Evolutionary conservation across 2,888 invertebrate species (phyloP).

Genomic region (Eilema caniola): DNA sequence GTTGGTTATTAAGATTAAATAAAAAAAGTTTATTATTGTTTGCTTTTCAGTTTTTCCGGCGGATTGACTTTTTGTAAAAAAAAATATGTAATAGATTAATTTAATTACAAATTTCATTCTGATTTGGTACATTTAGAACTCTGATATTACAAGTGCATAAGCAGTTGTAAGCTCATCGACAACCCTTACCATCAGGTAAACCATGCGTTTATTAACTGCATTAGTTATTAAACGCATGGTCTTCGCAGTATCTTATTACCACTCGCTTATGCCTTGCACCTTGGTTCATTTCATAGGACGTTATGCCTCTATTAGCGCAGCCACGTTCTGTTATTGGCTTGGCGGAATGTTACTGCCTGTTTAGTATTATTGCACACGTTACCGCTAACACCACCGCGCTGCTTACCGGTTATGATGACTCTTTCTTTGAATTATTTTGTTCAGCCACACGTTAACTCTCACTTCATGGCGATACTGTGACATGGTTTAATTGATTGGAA

Average conservation of each 20-base stretch:
- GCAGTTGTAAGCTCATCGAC: too few species aligned
- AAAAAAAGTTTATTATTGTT: too few species aligned
- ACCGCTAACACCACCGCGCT: constrained; percentile 12
- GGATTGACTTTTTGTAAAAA: too few species aligned
- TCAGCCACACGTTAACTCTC: neutral
- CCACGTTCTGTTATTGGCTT: constrained; percentile 48
- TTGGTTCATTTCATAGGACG: constrained; percentile 27
- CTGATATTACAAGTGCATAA: neutral
- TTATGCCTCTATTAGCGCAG: constrained; percentile 51
- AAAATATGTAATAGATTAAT: neutral
- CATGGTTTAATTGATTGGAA: neutral
- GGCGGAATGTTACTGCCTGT: constrained; percentile 38
- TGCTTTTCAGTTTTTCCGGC: too few species aligned
- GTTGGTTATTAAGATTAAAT: too few species aligned
- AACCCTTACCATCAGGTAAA: too few species aligned
- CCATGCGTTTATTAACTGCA: too few species aligned
- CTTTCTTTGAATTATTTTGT: neutral
- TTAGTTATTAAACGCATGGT: too few species aligned
- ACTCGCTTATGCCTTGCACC: constrained; percentile 16
- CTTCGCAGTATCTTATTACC: too few species aligned
- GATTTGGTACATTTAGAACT: neutral
- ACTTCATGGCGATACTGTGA: neutral
- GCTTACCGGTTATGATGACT: constrained; percentile 18
- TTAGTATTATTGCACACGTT: constrained; percentile 42
- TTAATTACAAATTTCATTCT: neutral